phyloP scores from a whole-genome alignment of 2,888 invertebrate species.

The Meta bourneti region DNA sequence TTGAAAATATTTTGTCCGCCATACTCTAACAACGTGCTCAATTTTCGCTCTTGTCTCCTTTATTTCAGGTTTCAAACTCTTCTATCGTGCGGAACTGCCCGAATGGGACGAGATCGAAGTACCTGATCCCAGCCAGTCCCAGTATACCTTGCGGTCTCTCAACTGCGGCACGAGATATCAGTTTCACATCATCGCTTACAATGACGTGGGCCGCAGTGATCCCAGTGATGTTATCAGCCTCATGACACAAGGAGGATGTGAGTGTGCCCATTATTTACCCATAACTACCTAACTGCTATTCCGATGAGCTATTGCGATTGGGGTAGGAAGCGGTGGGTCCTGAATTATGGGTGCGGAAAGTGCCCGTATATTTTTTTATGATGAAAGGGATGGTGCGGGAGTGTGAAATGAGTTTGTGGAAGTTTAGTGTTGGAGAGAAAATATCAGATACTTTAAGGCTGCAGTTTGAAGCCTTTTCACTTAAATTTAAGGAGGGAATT shows the following conservation, averaged over 20 bases:
- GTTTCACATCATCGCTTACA: conserved; percentile 80
- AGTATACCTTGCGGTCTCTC: conserved; percentile 78
- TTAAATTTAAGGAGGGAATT: no score
- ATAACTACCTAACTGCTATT: neutral
- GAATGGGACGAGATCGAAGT: conserved; percentile 78
- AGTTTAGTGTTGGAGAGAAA: no score
- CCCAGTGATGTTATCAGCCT: conserved; percentile 79
- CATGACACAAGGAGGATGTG: conserved; percentile 81
- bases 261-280: conserved; percentile 52
- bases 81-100: conserved; percentile 76
- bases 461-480: no score
- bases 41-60: neutral
- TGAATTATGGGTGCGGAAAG: no score
- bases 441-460: no score
- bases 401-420: no score
- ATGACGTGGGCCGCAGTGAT: conserved; percentile 80
- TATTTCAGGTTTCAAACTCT: conserved; percentile 77
- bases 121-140: conserved; percentile 65
- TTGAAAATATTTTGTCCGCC: neutral
- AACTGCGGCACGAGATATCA: conserved; percentile 81
- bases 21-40: neutral
- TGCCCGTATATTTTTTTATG: no score
- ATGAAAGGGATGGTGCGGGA: no score
- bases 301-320: neutral
- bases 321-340: neutral